A percentile compares a stretch with the other conserved stretches of the same genome.
phyloP scores from a whole-genome alignment of 2,888 invertebrate species.

The Barypeithes pellucidus region DNA sequence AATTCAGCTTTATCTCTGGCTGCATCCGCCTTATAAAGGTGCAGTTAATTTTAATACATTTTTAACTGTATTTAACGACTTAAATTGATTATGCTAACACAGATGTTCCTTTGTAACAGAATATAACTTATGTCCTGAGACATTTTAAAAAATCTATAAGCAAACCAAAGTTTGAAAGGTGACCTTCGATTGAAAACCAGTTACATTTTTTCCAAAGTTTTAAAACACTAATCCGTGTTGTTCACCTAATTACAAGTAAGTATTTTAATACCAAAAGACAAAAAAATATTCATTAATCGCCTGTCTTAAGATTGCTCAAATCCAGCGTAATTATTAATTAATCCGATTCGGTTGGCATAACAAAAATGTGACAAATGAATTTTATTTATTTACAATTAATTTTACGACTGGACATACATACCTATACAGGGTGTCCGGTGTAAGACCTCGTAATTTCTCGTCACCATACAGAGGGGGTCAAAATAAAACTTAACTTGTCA shows the following conservation, averaged over 20 bases:
- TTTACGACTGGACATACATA: neutral
- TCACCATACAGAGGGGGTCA: no score
- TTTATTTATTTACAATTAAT: constrained; percentile 3
- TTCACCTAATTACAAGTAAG: constrained; percentile 18
- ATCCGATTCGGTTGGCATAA: constrained; percentile 1
- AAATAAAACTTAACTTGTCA: no score
- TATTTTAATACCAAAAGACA: neutral
- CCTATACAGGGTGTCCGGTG: no score
- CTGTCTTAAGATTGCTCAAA: neutral
- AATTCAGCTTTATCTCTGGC: constrained; percentile 20
- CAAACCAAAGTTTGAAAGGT: neutral
- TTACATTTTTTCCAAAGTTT: constrained; percentile 17
- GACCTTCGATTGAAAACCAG: constrained; percentile 22
- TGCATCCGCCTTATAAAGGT: constrained; percentile 32
- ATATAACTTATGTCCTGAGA: neutral
- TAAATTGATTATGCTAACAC: constrained; percentile 4
- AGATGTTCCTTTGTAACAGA: constrained; percentile 2
- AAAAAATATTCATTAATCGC: constrained; percentile 7
- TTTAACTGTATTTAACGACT: constrained; percentile 19
- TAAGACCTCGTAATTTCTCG: no score
- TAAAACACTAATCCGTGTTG: neutral
- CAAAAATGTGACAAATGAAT: neutral
- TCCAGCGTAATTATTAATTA: constrained; percentile 3
- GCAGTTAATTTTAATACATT: constrained; percentile 35
- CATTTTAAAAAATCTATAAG: constrained; percentile 2